Conservation (phyloP, 1,140 invertebrate genomes). For the Stegodyphus dumicola region DNA sequence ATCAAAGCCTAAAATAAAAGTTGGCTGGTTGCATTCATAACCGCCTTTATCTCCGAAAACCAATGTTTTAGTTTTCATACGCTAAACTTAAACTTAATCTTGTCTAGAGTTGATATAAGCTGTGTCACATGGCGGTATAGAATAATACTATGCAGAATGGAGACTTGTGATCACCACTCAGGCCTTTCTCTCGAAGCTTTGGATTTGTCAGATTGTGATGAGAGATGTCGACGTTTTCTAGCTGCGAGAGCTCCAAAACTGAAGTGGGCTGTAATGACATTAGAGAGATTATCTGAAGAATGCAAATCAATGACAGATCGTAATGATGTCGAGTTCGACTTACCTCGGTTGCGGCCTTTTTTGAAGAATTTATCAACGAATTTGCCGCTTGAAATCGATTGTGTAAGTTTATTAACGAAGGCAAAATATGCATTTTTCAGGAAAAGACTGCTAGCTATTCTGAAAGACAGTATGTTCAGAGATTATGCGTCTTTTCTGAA, state of each 20-base stretch:
- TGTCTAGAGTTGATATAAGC: too few species aligned
- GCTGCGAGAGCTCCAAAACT: background rate
- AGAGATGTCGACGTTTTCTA: constrained; percentile 4
- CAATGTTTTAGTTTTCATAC: too few species aligned
- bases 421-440: constrained; percentile 28
- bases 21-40: too few species aligned
- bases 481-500: background rate
- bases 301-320: constrained; percentile 26
- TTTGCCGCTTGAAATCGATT: constrained; percentile 9
- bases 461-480: constrained; percentile 22
- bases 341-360: background rate
- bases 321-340: constrained; percentile 24
- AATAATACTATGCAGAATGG: too few species aligned
- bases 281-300: constrained; percentile 3
- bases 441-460: background rate
- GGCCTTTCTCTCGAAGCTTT: constrained; percentile 3
- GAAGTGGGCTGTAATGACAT: constrained; percentile 25
- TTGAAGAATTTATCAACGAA: constrained; percentile 9
- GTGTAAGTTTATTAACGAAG: background rate
- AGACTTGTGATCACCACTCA: too few species aligned
- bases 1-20: too few species aligned
- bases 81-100: too few species aligned
- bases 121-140: too few species aligned
- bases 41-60: too few species aligned
- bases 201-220: constrained; percentile 22